Evolutionary conservation across 1,140 invertebrate species (phyloP), one percentile per base, ranked within the genome.

Genomic region (Himalopsyche phryganea): DNA sequence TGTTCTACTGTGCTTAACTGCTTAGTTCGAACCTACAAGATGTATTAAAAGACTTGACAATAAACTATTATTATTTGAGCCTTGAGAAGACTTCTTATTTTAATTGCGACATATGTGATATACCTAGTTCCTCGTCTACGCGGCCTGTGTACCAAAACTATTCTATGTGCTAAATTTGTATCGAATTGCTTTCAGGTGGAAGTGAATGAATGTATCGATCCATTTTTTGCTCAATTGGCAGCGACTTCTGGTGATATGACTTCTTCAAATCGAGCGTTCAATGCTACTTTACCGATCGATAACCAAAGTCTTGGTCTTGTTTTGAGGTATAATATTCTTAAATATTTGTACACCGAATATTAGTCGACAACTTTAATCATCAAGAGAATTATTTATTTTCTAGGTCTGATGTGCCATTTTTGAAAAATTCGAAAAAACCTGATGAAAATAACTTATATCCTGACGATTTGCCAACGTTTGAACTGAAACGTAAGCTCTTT

Each of bases 231-330:
- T 59, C 68, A 75, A 46, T 50, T 78, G 17, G 75, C 75, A 2
- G 74, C 75, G 0, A 76, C 72, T 4, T 65, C 71, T 1, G 76
- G 75, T 10, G 76, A 78, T 60, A 74, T 77, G 38, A 77, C 74
- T 4, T 77, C 76, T 49, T 76, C 74, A 2, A 77, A 77, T 53
- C 63, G 74, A 66, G 74, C 76, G 0, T 77, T 78, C 55, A 77
- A 78, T 65, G 74, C 74, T 5, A 75, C 73, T 20, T 59, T 78
- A 17, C 75, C 75, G 2, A 69, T 77, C 38, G 66, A 77, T 42
- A 72, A 78, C 61, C 68, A 69, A 36, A 74, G 67, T 15, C 59
- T 76, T 4, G 68, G 69, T 20, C 67, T 78, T 15, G 69, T 76
- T 50, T 66, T 78, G 50, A 76, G 72, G 76, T 77, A 70, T 53